Evolutionary conservation across 2,888 invertebrate genomes (phyloP).

Genomic region (Lasioglossum marginatum): DNA sequence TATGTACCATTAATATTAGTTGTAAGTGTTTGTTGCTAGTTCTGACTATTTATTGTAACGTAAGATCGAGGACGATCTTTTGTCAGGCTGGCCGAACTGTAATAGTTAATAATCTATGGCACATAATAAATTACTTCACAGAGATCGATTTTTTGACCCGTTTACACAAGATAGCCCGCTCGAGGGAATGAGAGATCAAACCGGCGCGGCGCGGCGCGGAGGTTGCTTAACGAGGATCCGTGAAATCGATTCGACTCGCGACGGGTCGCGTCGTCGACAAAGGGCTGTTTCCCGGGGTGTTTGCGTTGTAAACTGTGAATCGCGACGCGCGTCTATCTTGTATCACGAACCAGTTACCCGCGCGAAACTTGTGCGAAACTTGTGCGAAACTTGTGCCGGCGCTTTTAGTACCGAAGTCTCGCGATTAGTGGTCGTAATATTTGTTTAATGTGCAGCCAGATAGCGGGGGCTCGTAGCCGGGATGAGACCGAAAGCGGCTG

Average conservation of each 20-base stretch:
- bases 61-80: too few relatives aligned
- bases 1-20: too few relatives aligned
- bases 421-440: conserved; percentile 67
- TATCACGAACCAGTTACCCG: conserved; percentile 23
- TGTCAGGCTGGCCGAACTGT: too few relatives aligned
- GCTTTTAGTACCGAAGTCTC: conserved; percentile 51
- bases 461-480: conserved; percentile 36
- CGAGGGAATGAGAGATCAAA: not conserved
- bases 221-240: not conserved
- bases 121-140: too few relatives aligned
- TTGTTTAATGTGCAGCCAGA: conserved; percentile 67
- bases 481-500: not conserved
- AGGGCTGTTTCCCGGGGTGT: conserved; percentile 7
- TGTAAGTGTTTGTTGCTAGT: too few relatives aligned
- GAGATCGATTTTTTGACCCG: not conserved
- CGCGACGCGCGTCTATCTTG: conserved; percentile 12
- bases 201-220: not conserved
- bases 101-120: too few relatives aligned
- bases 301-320: conserved; percentile 16
- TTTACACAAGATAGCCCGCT: not conserved
- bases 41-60: too few relatives aligned
- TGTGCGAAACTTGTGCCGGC: conserved; percentile 44
- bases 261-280: conserved; percentile 1
- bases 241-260: conserved; percentile 1
- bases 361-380: conserved; percentile 53